Evolutionary conservation across 2,797 vertebrate species (phyloP).

Genomic region (Tokudaia tokunoshimensis): DNA sequence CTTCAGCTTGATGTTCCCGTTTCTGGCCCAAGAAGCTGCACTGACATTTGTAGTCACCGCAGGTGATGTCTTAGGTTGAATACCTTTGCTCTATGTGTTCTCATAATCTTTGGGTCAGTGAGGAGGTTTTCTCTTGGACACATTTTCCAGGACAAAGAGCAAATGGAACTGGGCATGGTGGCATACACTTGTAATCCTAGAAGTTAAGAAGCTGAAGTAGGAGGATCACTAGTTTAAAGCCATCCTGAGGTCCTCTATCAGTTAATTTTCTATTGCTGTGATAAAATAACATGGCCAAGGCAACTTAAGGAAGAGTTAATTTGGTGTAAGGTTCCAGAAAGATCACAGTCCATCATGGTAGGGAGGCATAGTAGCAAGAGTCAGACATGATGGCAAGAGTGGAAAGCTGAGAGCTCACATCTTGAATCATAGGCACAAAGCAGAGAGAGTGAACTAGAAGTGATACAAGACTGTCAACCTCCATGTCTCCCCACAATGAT

Average conservation of each 20-base stretch:
- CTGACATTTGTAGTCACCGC: neutral
- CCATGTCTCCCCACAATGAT: neutral
- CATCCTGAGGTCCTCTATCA: neutral
- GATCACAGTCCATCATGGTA: neutral
- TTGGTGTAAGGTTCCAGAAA: neutral
- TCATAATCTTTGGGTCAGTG: slow-evolving; percentile 4
- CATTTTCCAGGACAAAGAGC: neutral
- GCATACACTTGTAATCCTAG: neutral
- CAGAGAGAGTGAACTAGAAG: neutral
- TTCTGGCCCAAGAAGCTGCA: neutral
- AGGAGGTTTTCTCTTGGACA: slow-evolving; percentile 20
- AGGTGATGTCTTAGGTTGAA: neutral
- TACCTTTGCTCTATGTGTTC: neutral
- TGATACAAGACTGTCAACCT: neutral
- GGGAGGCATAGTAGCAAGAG: neutral
- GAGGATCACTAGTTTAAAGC: neutral
- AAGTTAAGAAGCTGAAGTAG: neutral
- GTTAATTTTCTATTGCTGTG: neutral
- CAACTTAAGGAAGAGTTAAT: neutral
- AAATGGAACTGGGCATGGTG: neutral
- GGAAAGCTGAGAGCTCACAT: neutral
- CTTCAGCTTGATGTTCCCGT: neutral
- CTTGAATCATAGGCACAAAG: neutral
- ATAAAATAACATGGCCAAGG: neutral
- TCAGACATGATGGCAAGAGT: neutral